phyloP scores from a whole-genome alignment of 92 coral and sea anemone genomes.

The Zoanthus sansibaricus region DNA sequence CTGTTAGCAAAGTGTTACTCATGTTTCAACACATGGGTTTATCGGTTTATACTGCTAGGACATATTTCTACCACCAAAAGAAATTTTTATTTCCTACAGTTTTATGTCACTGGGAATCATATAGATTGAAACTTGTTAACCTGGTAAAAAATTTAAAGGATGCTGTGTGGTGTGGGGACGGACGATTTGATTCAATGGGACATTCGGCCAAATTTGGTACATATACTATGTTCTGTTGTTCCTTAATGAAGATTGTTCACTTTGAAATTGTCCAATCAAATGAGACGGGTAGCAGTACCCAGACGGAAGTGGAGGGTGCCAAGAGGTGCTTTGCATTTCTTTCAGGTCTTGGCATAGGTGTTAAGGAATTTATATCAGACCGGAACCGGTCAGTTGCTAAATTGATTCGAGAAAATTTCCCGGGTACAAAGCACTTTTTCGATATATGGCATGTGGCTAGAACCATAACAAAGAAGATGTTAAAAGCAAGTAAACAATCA shows the following conservation, averaged over 20 bases:
- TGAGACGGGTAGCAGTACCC: not conserved
- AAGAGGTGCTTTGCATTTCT: not conserved
- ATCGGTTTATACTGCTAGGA: constrained; percentile 45
- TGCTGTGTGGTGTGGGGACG: not conserved
- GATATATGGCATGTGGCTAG: constrained; percentile 59
- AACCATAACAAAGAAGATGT: constrained; percentile 30
- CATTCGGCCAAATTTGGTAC: not conserved
- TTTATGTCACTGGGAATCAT: not conserved
- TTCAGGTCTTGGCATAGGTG: not conserved
- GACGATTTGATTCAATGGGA: too few relatives aligned
- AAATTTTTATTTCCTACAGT: constrained; percentile 60
- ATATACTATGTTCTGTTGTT: not conserved
- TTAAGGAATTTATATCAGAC: not conserved
- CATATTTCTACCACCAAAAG: constrained; percentile 69
- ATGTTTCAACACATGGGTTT: constrained; percentile 67
- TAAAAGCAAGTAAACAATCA: constrained; percentile 34
- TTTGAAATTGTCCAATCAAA: not conserved
- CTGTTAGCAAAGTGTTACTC: constrained; percentile 63
- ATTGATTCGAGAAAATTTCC: not conserved
- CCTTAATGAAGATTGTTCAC: not conserved
- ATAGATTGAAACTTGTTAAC: constrained; percentile 40
- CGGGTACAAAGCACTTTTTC: constrained; percentile 8
- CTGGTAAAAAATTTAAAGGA: not conserved
- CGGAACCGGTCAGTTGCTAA: not conserved
- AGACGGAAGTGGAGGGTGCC: constrained; percentile 4